Evolutionary conservation across 2,797 vertebrate species (phyloP).

Genomic region (Cynopterus sphinx): DNA sequence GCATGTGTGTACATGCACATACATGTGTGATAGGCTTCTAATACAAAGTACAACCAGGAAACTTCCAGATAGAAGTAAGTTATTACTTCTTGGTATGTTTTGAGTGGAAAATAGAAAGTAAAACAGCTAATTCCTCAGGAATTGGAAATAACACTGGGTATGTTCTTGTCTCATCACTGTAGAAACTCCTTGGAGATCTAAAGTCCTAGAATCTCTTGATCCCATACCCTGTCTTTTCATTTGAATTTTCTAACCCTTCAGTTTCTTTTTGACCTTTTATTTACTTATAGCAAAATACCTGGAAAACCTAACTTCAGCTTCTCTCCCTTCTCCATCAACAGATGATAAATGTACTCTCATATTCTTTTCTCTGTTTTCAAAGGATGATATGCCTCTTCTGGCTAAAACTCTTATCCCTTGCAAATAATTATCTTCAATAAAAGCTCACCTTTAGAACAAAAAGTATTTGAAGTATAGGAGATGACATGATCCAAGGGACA

Average conservation of each 20-base stretch:
- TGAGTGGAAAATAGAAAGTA: background rate
- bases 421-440: background rate
- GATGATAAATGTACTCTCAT: background rate
- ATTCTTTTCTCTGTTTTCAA: background rate
- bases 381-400: background rate
- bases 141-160: background rate
- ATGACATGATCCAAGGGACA: background rate
- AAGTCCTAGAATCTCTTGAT: background rate
- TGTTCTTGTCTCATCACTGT: background rate
- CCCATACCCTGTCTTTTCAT: background rate
- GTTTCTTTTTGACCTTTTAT: background rate
- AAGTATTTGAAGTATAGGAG: background rate
- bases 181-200: background rate
- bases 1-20: no score
- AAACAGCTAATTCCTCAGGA: background rate
- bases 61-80: background rate
- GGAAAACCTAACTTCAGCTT: background rate
- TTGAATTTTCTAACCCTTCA: background rate
- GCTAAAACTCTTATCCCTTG: background rate
- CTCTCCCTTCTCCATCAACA: background rate
- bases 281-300: background rate
- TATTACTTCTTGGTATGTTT: background rate
- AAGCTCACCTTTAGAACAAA: background rate
- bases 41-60: background rate
- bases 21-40: background rate